phyloP scores from a whole-genome alignment of 2,888 invertebrate genomes.

The Dynastes grantii region DNA sequence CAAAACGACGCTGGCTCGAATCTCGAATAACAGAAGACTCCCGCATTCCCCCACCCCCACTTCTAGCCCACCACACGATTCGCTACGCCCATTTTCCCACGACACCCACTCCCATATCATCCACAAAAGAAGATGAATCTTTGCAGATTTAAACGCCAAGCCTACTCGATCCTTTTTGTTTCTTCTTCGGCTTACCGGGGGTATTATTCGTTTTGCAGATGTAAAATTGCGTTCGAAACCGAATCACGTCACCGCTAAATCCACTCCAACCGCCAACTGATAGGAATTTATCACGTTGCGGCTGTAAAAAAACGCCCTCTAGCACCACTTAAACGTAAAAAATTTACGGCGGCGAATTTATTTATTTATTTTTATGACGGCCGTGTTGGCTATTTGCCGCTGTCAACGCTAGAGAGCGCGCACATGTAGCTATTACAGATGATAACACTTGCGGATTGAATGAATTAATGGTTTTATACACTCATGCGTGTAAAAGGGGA shows the following conservation, averaged over 20 bases:
- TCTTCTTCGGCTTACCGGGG: no score
- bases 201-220: background rate
- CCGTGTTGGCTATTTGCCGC: background rate
- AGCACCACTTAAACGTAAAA: background rate
- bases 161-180: no score
- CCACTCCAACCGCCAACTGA: background rate
- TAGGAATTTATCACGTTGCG: background rate
- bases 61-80: no score
- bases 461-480: background rate
- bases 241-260: background rate
- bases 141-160: no score
- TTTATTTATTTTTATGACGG: slow-evolving; percentile 29
- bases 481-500: no score
- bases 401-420: background rate
- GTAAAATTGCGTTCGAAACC: background rate
- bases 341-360: slow-evolving; percentile 13
- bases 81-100: no score
- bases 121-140: no score
- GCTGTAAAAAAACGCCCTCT: background rate
- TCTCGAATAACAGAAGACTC: no score
- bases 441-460: background rate
- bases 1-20: no score
- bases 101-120: no score
- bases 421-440: background rate
- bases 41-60: no score